Percentiles rank a stretch among this genome's conserved stretches.
phyloP scores from a whole-genome alignment of 1,140 invertebrate species.

The Eulimnadia texana region DNA sequence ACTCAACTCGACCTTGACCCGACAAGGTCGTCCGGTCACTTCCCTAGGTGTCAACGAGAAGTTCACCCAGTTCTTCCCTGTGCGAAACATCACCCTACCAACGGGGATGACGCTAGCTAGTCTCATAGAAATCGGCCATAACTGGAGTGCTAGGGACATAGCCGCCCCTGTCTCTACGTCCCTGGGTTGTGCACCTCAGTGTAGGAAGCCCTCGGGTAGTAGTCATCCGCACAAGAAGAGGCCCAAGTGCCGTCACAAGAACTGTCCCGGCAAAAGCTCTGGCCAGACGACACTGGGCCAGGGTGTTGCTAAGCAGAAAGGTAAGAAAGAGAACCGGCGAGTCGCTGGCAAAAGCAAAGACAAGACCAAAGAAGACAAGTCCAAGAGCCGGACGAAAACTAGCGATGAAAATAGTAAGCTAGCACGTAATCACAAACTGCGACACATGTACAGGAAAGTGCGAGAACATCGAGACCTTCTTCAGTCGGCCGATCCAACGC shows the following conservation, averaged over 20 bases:
- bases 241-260: not conserved
- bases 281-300: not conserved
- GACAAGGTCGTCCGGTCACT: not conserved
- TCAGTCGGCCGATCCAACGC: not conserved
- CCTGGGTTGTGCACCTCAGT: not conserved
- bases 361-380: not conserved
- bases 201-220: not conserved
- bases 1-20: conserved; percentile 25
- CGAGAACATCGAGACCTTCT: not conserved
- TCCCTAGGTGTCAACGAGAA: not conserved
- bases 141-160: not conserved
- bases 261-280: not conserved
- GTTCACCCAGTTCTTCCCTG: not conserved
- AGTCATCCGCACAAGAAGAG: not conserved
- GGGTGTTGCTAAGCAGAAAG: too few species aligned
- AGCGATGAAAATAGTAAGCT: not conserved
- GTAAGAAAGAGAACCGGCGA: not conserved
- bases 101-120: not conserved
- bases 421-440: not conserved
- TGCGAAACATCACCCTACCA: not conserved
- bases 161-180: too few species aligned
- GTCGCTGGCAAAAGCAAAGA: not conserved
- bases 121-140: not conserved
- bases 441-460: not conserved
- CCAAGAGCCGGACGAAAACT: not conserved